phyloP scores from a whole-genome alignment of 2,888 invertebrate species.

The Microplitis deprimator region DNA sequence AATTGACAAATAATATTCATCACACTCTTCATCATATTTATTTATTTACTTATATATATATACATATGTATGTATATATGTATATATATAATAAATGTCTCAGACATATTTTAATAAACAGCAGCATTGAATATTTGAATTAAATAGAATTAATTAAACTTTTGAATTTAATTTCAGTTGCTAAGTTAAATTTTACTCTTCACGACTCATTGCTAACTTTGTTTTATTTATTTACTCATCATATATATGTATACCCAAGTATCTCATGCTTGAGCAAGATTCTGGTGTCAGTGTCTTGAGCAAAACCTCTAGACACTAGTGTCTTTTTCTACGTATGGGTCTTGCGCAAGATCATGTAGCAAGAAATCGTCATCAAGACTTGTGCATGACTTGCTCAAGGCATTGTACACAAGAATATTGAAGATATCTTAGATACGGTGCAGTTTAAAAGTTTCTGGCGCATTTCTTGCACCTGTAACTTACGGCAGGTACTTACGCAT shows the following conservation, averaged over 20 bases:
- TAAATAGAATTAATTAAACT: constrained; percentile 4
- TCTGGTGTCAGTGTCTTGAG: no score
- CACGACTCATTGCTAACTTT: constrained; percentile 5
- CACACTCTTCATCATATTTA: constrained; percentile 40
- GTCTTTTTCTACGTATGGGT: no score
- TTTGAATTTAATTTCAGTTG: not conserved
- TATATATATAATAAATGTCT: constrained; percentile 16
- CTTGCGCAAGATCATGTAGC: no score
- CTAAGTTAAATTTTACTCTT: constrained; percentile 15
- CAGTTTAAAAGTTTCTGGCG: no score
- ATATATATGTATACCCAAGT: not conserved
- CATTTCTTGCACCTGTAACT: no score
- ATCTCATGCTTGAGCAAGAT: no score
- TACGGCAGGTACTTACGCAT: no score
- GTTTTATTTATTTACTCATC: not conserved
- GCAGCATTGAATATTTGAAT: not conserved
- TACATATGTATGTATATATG: constrained; percentile 34
- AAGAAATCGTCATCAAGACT: no score
- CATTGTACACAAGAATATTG: no score
- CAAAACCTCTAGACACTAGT: no score
- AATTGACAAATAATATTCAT: not conserved
- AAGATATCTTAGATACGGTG: no score
- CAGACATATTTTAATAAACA: not conserved
- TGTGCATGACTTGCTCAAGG: no score
- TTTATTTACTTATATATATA: constrained; percentile 41